These are phyloP conservation scores for Drosophila fulvimacula DNA, from an alignment of 2,888 invertebrate genomes.

Conservation along the genomic window DNA sequence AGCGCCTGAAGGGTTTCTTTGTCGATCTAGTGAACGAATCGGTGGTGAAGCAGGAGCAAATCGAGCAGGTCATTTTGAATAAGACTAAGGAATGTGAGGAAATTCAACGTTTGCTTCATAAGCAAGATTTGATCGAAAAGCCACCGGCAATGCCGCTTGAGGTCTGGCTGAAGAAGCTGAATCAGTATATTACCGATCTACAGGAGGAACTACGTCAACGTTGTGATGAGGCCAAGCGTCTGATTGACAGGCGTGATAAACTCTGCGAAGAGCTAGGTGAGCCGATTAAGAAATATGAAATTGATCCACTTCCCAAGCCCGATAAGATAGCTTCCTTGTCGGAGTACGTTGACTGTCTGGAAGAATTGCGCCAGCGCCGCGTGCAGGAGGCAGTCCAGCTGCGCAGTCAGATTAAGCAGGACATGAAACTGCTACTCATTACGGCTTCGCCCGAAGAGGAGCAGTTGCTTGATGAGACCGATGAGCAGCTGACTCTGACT, in stretches of 20 bases:
- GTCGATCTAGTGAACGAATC: too few relatives aligned
- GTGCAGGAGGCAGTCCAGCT: conserved; percentile 80
- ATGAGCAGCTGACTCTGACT: conserved; percentile 87
- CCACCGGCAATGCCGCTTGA: conserved; percentile 82
- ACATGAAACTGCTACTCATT: conserved; percentile 82
- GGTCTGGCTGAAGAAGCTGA: conserved; percentile 87
- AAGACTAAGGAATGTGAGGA: too few relatives aligned
- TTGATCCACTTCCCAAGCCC: conserved; percentile 87
- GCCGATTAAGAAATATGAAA: conserved; percentile 70
- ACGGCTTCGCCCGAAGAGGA: conserved; percentile 75
- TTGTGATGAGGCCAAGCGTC: conserved; percentile 83
- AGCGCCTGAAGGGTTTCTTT: too few relatives aligned
- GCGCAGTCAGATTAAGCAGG: conserved; percentile 83
- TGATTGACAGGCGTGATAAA: conserved; percentile 85
- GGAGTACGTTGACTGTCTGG: conserved; percentile 87
- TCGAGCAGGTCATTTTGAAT: too few relatives aligned
- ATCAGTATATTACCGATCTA: conserved; percentile 87
- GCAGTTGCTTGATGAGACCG: conserved; percentile 84
- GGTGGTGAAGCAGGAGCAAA: too few relatives aligned
- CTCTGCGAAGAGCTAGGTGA: conserved; percentile 83
- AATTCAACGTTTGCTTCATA: too few relatives aligned
- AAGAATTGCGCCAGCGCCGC: conserved; percentile 87
- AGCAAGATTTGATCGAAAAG: too few relatives aligned
- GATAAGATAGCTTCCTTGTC: conserved; percentile 87
- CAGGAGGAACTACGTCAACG: conserved; percentile 86